Evolutionary conservation across 2,113 vertebrate genomes (phyloP).

Genomic region (Oncorhynchus clarkii): DNA sequence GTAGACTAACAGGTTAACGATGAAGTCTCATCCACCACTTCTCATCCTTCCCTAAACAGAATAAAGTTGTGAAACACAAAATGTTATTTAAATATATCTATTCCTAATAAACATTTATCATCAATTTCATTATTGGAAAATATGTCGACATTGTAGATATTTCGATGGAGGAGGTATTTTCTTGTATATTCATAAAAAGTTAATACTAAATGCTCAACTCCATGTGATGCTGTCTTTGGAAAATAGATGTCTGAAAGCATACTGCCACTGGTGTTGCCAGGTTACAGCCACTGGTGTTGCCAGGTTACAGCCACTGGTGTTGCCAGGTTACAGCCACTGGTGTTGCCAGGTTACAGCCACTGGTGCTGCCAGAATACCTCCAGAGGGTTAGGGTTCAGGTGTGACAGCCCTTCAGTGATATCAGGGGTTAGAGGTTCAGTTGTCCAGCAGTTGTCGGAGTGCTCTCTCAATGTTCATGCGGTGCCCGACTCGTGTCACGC

Average conservation of each 20-base stretch:
- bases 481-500: conserved; percentile 96
- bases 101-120: background rate
- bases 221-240: conserved; percentile 6
- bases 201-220: background rate
- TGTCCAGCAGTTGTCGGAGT: conserved; percentile 89
- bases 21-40: no score
- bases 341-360: background rate
- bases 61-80: background rate
- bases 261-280: background rate
- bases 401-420: background rate
- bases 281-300: no score
- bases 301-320: background rate
- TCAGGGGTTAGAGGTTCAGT: conserved; percentile 23
- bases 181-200: background rate
- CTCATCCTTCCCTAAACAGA: no score
- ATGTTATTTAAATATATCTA: background rate
- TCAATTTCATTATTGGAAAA: background rate
- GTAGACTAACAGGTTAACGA: no score
- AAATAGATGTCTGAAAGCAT: background rate
- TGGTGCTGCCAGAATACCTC: no score
- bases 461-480: conserved; percentile 98
- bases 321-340: background rate
- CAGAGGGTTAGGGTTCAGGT: background rate
- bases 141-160: background rate
- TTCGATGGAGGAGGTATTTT: conserved; percentile 7